Base-by-base conservation (phyloP, 2,888 invertebrate species). In the Scaptodrosophila latifasciaeformis region DNA sequence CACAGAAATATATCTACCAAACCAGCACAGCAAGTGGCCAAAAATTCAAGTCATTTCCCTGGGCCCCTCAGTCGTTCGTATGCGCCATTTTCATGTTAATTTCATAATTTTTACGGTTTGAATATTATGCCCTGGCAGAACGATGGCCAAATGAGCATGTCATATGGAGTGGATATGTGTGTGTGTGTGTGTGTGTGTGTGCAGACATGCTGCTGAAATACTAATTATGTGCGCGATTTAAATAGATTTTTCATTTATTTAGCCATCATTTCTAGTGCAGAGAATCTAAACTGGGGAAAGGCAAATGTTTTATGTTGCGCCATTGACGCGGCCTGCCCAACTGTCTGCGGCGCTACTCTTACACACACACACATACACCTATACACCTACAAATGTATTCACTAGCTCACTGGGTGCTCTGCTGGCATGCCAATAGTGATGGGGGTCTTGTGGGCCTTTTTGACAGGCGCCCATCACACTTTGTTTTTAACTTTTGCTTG, bases 221-320 rank as follows among this genome's bases (percentile, higher is more conserved):
- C 80, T 80, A 77, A 77, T 77, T 77, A 80, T 80, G 77, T 77
- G 77, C 80, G 72, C 72, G 75, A 77, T 77, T 77, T 77, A 77
- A 77, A 77, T 77, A 80, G 77, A 80, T 77, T 78, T 72, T 79
- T 77, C 65, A 72, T 76, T 76, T 76, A 75, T 75, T 75, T 75
- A 75, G 76, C 78, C 76, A 75, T 69, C 74, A 72, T 66, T 77
- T 77, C 18, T 37, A 17, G 70, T 67, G 55, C 57, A 61, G 62
- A 60, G 64, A 74, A 72, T 75, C n/a, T n/a, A n/a, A n/a, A n/a
- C n/a, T n/a, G n/a, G n/a, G n/a, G 54, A 66, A 61, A 70, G 68
- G 78, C 75, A 78, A 75, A 75, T 75, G 78, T 75, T 78, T 78
- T 75, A 76, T 78, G 69, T 75, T 75, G 66, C 78, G 67, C 71